Evolutionary conservation across 2,797 vertebrate species (phyloP), one percentile per base, ranked within the genome.

Genomic region (Vespertilio murinus): DNA sequence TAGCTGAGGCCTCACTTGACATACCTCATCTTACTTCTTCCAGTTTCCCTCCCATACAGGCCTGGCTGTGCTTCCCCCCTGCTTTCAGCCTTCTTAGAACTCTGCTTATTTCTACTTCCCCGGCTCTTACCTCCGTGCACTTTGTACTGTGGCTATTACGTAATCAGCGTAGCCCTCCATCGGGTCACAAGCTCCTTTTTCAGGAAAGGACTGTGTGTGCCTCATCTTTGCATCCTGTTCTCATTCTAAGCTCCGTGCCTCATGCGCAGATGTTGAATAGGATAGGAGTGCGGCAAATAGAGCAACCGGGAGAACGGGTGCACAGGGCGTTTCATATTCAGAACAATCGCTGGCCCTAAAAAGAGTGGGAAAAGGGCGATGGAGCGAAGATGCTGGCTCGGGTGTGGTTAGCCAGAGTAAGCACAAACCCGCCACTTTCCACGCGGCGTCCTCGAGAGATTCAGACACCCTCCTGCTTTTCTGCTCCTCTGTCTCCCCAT

Each of bases 191-290:
- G 79, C 74, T 94, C 59, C 89, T 91, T 54, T 33, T 54, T 30
- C 74, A 59, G 18, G 67, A 91, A 91, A 87, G 95, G 42, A 96
- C 88, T 13, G 23, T 30, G 33, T 35, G 90, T 96, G 65, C 88
- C 52, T 96, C 35, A 17, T 61, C 83, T 94, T 79, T 49, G 70
- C 84, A 42, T 82, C 91, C 80, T 74, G 89, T 96, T 94, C 89
- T 73, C 73, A 23, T 69, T 87, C 64, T 42, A 2, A 81, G 61
- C 80, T 95, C 69, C 3, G 35, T 42, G 23, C 30, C 80, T 59
- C 56, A n/a, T 40, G 23, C 69, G 35, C 25, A 5, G 75, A 23
- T 52, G 20, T 16, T 95, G 69, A 95, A 91, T 81, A 91, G 86
- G 75, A 28, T 14, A 69, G 45, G 73, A 87, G 42, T 1, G n/a